Evolutionary conservation across 53 echinoderm and acorn worm species (phyloP), one percentile per base, ranked within the genome.

Genomic region (Holothuria leucospilota): DNA sequence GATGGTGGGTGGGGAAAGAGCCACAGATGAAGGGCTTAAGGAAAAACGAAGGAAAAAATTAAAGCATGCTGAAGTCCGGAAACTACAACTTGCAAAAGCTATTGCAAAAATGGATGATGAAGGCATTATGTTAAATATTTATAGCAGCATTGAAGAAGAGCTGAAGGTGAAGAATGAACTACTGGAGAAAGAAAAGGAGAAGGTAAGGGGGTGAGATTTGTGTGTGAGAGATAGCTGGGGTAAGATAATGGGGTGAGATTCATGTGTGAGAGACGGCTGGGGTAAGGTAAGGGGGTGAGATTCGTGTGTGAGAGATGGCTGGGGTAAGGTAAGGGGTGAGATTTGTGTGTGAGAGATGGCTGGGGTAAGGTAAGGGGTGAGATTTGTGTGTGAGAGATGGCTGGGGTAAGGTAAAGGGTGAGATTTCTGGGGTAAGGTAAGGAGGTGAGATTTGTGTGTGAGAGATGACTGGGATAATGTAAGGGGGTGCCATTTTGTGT

Each of bases 101-200:
- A 98, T 98, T 61, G 95, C 98, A 42, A 98, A 98, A 90, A 95
- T 98, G 98, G 98, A 98, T 69, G 98, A 98, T 78, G 98, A 98
- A 56, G 98, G 98, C 41, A 98, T 98, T 86, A 95, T 97, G 98
- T 77, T 98, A 24, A 98, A 98, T 88, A 98, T 98, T 78, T 98
- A 98, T 82, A 95, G 95, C 88, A 98, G 93, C 71, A 98, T 98
- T 42, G 98, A 98, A 71, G 98, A 98, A 28, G 93, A 98, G 62
- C 93, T 98, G 53, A 98, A 95, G 60, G 95, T 90, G 14, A 95
- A 98, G 92, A 98, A 98, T 62, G 90, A 95, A 39, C 81, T 92
- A 10, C 83, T 98, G 62, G 95, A 97, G 69, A 90, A 88, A 18
- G 93, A 93, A 71, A 92, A 84, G 80, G 93, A 90, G 79, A 92